Evolutionary conservation across 2,888 invertebrate genomes (phyloP), one percentile per base, ranked within the genome.

Genomic region (Acheta domesticus): DNA sequence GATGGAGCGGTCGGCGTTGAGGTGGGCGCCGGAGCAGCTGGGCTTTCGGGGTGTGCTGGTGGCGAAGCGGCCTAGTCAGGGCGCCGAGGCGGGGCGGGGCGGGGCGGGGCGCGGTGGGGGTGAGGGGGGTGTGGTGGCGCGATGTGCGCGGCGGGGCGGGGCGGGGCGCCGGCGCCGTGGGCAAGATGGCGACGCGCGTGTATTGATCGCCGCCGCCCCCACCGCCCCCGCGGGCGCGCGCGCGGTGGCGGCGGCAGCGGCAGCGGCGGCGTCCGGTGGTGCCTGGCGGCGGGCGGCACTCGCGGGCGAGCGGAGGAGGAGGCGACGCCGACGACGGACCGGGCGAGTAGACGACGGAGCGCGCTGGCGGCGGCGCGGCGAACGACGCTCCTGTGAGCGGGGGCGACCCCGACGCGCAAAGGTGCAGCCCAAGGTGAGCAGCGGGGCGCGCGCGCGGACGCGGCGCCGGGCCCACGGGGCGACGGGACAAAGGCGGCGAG

Each of bases 201-300:
- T 62, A 62, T 62, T 62, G 62, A 62, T 62, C 62, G 62, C 62
- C 62, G n/a, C 62, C 23, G 3, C 23, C 23, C 23, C 23, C 23
- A 23, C 23, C 23, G 23, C 23, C 23, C 23, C 23, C 62, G n/a
- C 62, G 4, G 36, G 36, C 62, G 16, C 62, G 62, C 62, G 16
- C 62, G 62, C 62, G 23, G 2, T 2, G 23, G 23, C 23, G 23
- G 23, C 23, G 23, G 23, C 23, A 3, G 23, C 23, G 23, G 23
- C 23, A 2, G 23, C 23, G 23, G 23, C 23, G 2, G 62, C n/a
- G 14, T n/a, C n/a, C 62, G 62, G 62, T 12, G 62, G 62, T 62
- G 62, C 62, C 62, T 62, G 62, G 62, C 62, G 62, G 62, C 62
- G 62, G 62, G n/a, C 62, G 62, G 62, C 62, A 62, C 62, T 62